These are phyloP conservation scores for Pecten maximus DNA, from an alignment of 2,888 invertebrate species.

Conservation along the genomic window DNA sequence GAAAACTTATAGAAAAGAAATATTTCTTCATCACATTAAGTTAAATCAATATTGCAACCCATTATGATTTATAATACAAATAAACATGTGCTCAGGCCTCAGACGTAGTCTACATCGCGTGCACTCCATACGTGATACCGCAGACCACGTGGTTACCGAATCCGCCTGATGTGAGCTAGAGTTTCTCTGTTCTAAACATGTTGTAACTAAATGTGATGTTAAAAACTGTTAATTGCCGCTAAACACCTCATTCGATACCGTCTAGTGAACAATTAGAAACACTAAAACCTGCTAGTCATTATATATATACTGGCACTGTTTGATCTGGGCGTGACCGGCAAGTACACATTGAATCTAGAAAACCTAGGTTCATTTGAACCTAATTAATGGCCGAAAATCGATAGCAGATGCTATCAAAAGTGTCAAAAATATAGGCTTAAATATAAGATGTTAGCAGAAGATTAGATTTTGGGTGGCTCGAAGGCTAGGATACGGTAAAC, in stretches of 20 bases:
- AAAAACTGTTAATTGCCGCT: neutral
- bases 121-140: neutral
- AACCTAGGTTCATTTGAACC: neutral
- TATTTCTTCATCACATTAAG: too few species aligned
- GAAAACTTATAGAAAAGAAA: too few species aligned
- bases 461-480: neutral
- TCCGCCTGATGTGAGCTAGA: neutral
- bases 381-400: neutral
- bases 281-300: neutral
- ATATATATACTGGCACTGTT: neutral
- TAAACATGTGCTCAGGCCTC: neutral
- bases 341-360: neutral
- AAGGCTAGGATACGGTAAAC: too few species aligned
- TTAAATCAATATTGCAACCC: too few species aligned
- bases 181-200: neutral
- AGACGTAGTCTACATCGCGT: neutral
- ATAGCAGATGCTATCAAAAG: neutral
- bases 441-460: neutral
- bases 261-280: neutral
- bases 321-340: neutral
- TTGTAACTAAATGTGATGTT: neutral
- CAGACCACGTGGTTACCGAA: neutral
- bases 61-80: neutral
- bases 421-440: neutral
- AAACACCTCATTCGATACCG: neutral